Evolutionary conservation across 2,113 vertebrate species (phyloP).

Genomic region (Regulus satrapa): DNA sequence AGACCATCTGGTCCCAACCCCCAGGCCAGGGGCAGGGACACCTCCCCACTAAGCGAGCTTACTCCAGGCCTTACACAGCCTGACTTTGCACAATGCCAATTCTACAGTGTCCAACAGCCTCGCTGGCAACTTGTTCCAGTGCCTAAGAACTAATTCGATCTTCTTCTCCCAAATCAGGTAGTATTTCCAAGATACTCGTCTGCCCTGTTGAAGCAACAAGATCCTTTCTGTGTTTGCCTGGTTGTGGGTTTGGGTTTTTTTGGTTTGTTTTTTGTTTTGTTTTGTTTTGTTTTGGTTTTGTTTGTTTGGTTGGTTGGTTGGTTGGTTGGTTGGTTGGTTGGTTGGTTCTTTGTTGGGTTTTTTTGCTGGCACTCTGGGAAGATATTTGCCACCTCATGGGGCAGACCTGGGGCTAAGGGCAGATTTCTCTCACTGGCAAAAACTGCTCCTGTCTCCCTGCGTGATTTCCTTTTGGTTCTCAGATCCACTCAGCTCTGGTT

Average conservation of each 20-base stretch:
- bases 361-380: neutral
- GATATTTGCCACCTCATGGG: neutral
- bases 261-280: too few species aligned
- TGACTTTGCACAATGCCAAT: neutral
- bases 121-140: neutral
- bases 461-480: neutral
- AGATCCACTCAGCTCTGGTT: neutral
- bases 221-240: neutral
- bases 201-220: neutral
- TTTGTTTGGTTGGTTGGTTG: too few species aligned
- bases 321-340: too few species aligned
- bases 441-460: neutral
- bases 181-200: neutral
- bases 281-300: too few species aligned
- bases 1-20: neutral
- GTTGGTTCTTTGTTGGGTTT: too few species aligned
- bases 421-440: neutral
- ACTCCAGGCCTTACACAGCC: neutral
- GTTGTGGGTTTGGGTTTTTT: too few species aligned
- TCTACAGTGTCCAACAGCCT: neutral
- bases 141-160: neutral
- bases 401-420: neutral
- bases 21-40: neutral
- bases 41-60: neutral
- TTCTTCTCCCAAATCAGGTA: neutral